These are phyloP conservation scores for Cecropterus lyciades DNA, from an alignment of 1,140 invertebrate species.

Conservation along the genomic window DNA sequence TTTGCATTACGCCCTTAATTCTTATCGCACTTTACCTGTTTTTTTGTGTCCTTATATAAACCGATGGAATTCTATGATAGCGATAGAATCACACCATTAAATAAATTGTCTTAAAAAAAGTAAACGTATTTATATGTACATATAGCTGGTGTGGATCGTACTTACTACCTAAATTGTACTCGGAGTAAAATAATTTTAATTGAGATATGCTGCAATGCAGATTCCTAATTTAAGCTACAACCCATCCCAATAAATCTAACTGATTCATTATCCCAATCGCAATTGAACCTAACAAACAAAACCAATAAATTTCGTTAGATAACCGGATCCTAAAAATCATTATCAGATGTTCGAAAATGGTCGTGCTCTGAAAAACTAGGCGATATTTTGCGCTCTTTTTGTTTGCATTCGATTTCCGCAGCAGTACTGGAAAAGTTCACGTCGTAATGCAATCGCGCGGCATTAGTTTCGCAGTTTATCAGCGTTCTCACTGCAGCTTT, in stretches of 20 bases:
- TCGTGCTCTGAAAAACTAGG: slow-evolving; percentile 59
- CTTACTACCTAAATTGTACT: not conserved
- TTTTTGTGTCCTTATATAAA: not conserved
- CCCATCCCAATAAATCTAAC: slow-evolving; percentile 19
- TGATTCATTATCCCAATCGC: slow-evolving; percentile 33
- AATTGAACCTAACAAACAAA: slow-evolving; percentile 30
- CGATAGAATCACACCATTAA: not conserved
- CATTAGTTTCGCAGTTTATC: slow-evolving; percentile 79
- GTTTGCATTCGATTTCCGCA: slow-evolving; percentile 62
- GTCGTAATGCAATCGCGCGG: slow-evolving; percentile 78
- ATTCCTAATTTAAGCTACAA: slow-evolving; percentile 19
- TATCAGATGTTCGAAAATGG: slow-evolving; percentile 60
- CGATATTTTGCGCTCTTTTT: slow-evolving; percentile 74
- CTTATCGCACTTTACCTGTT: not conserved
- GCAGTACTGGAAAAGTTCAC: slow-evolving; percentile 78
- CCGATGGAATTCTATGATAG: too few species aligned
- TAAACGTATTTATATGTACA: not conserved
- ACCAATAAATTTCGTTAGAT: slow-evolving; percentile 35
- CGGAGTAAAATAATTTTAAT: slow-evolving; percentile 16
- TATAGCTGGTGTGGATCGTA: not conserved
- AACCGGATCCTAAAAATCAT: slow-evolving; percentile 50
- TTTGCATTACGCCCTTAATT: not conserved
- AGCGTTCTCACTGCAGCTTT: slow-evolving; percentile 67
- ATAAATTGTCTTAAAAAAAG: not conserved
- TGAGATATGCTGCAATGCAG: slow-evolving; percentile 18